Percentiles rank a stretch among this genome's conserved stretches.
phyloP scores from a whole-genome alignment of 2,113 vertebrate genomes.

The Poeciliopsis occidentalis region DNA sequence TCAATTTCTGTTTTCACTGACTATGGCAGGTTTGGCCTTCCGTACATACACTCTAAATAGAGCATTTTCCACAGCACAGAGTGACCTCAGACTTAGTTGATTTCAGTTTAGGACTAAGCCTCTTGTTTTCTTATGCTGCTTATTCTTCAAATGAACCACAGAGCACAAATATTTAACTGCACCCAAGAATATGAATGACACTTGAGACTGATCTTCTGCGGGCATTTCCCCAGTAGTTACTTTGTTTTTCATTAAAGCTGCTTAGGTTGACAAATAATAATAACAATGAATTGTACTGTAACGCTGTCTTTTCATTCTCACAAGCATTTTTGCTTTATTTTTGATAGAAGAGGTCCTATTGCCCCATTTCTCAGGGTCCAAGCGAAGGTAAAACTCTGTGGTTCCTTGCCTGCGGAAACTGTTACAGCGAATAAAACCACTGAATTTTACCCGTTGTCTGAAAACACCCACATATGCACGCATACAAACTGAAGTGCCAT shows the following conservation, averaged over 20 bases:
- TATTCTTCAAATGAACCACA: slow-evolving; percentile 34
- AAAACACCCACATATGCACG: slow-evolving; percentile 6
- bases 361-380: slow-evolving; percentile 79
- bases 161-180: slow-evolving; percentile 63
- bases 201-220: slow-evolving; percentile 37
- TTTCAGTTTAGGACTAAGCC: slow-evolving; percentile 61
- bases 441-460: slow-evolving; percentile 7
- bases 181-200: slow-evolving; percentile 39
- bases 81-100: slow-evolving; percentile 69
- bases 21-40: not conserved
- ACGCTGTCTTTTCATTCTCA: too few species aligned
- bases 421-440: slow-evolving; percentile 35
- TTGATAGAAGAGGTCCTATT: slow-evolving; percentile 54
- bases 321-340: too few species aligned
- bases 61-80: slow-evolving; percentile 64
- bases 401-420: slow-evolving; percentile 55
- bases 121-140: slow-evolving; percentile 64
- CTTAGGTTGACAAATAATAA: slow-evolving; percentile 50
- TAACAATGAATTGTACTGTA: too few species aligned
- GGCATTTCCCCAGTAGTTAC: slow-evolving; percentile 21
- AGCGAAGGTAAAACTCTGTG: slow-evolving; percentile 44
- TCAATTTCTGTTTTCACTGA: not conserved
- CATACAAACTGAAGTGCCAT: slow-evolving; percentile 57
- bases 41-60: slow-evolving; percentile 34
- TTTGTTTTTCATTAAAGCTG: slow-evolving; percentile 50